Conservation (phyloP, 2,113 vertebrate species). For the Procavia capensis region DNA sequence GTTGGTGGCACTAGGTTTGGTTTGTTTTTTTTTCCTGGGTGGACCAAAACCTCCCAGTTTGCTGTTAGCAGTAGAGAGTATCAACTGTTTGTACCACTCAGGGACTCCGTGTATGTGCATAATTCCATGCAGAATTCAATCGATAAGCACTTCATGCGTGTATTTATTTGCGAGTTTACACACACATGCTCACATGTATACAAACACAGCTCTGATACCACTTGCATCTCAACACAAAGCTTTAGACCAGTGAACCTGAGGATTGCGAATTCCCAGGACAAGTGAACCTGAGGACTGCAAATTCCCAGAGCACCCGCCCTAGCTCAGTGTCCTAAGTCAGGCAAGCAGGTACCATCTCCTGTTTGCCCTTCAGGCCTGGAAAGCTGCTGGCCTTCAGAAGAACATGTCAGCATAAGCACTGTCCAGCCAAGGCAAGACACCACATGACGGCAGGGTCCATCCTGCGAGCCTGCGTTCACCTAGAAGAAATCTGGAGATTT, state of each 20-base stretch:
- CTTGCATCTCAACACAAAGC: neutral
- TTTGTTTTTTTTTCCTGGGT: too few species aligned
- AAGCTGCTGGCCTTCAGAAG: neutral
- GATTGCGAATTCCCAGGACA: too few species aligned
- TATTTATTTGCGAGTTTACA: neutral
- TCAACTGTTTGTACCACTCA: neutral
- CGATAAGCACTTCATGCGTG: neutral
- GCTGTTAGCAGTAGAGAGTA: neutral
- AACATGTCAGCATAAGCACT: neutral
- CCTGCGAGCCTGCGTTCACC: fast-evolving
- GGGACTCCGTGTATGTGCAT: too few species aligned
- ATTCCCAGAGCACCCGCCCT: neutral
- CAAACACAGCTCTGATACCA: fast-evolving
- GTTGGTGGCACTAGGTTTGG: too few species aligned
- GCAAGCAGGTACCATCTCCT: neutral
- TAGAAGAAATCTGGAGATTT: neutral
- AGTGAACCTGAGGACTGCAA: fast-evolving
- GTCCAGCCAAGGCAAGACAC: neutral
- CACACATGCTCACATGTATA: too few species aligned
- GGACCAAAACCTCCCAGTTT: neutral
- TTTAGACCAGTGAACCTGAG: fast-evolving
- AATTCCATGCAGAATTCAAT: neutral
- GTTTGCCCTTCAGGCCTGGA: neutral
- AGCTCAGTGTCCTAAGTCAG: neutral
- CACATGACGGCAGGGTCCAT: fast-evolving